Conservation (phyloP, 2,888 invertebrate species). For the Tetranychus truncatus region DNA sequence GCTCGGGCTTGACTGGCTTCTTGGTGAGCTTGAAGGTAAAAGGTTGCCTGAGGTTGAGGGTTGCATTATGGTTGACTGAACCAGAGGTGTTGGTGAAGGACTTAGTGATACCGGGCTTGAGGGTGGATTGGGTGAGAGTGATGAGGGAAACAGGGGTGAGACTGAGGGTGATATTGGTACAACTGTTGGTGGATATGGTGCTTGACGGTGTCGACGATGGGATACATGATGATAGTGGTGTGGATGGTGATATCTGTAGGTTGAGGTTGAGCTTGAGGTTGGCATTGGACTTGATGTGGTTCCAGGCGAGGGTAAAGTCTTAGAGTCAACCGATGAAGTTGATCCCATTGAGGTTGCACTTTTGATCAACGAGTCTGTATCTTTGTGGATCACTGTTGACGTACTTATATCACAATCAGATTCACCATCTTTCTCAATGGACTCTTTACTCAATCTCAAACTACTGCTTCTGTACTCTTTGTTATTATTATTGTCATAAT, state of each 20-base stretch:
- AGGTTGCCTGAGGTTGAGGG: not conserved
- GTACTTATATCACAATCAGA: conserved; percentile 25
- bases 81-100: not conserved
- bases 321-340: not conserved
- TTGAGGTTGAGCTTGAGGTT: not conserved
- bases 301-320: not conserved
- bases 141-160: not conserved
- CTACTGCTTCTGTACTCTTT: too few relatives aligned
- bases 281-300: conserved; percentile 3
- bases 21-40: not conserved
- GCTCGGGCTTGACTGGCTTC: too few relatives aligned
- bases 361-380: conserved; percentile 21
- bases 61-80: not conserved
- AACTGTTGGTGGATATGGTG: not conserved
- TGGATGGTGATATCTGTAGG: conserved; percentile 16
- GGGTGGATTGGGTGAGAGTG: not conserved
- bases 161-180: not conserved
- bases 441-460: not conserved
- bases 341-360: not conserved
- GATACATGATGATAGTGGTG: conserved; percentile 21
- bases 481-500: not conserved
- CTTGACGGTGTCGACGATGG: conserved; percentile 8
- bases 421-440: conserved; percentile 15
- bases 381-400: conserved; percentile 24
- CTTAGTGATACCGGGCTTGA: not conserved